These are phyloP conservation scores for Ceyx erithaca DNA, from an alignment of 2,797 vertebrate genomes.

Conservation along the genomic window DNA sequence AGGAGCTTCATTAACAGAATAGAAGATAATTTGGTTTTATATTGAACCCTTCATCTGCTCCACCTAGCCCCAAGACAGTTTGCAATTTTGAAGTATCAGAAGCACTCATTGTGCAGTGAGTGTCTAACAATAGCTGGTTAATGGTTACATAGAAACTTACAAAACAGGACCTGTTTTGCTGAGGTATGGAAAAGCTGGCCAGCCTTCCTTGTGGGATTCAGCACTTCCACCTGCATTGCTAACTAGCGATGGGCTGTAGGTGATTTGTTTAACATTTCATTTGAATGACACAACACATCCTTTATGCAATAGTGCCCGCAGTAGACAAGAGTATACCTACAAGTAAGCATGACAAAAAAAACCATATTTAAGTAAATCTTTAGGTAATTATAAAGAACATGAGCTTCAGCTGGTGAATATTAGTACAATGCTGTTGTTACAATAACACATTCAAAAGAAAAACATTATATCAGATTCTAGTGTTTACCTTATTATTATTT, in stretches of 20 bases:
- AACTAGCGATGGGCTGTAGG: not conserved
- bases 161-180: not conserved
- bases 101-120: not conserved
- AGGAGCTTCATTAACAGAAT: constrained; percentile 32
- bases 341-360: not conserved
- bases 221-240: not conserved
- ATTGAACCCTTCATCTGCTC: not conserved
- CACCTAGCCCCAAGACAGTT: not conserved
- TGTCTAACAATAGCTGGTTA: not conserved
- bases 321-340: not conserved
- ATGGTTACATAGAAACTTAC: not conserved
- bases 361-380: not conserved
- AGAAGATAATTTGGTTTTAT: constrained; percentile 36
- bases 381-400: constrained; percentile 20
- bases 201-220: not conserved
- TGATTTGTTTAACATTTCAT: constrained; percentile 8
- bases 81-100: not conserved
- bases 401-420: not conserved
- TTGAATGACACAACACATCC: not conserved
- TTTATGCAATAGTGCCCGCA: not conserved
- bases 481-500: not conserved
- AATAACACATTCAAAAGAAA: not conserved
- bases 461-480: not conserved
- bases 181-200: not conserved
- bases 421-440: not conserved